Conservation (phyloP, 2,113 vertebrate genomes). For the Misgurnus mizolepis region DNA sequence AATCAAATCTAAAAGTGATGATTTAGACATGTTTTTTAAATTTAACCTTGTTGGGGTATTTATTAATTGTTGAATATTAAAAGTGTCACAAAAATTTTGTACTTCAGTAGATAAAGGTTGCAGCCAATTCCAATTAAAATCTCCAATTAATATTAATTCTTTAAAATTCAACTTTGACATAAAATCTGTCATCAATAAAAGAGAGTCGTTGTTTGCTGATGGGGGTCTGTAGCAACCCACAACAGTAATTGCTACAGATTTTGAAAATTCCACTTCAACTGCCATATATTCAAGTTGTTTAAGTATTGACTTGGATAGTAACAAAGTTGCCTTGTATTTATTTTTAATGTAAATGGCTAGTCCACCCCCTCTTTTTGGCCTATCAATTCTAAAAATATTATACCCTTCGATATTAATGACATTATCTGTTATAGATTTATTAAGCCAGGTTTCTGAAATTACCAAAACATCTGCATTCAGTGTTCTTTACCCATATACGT, state of each 20-base stretch:
- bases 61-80: background rate
- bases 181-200: background rate
- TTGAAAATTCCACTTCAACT: too few relatives aligned
- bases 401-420: background rate
- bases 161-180: background rate
- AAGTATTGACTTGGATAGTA: background rate
- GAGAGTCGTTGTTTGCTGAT: too few relatives aligned
- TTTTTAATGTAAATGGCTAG: background rate
- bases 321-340: background rate
- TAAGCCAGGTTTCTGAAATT: background rate
- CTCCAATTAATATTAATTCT: background rate
- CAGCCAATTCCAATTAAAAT: background rate
- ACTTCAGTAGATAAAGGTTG: background rate
- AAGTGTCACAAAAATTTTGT: background rate
- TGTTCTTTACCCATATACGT: background rate
- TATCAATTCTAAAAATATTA: background rate
- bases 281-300: too few relatives aligned
- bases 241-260: too few relatives aligned
- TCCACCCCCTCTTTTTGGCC: background rate
- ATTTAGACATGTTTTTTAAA: background rate
- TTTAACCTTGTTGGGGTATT: background rate
- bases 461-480: background rate
- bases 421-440: background rate
- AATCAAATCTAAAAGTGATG: background rate
- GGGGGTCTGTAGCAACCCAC: too few relatives aligned